Conservation (phyloP, 1,140 invertebrate species). For the Dinothrombium tinctorium region DNA sequence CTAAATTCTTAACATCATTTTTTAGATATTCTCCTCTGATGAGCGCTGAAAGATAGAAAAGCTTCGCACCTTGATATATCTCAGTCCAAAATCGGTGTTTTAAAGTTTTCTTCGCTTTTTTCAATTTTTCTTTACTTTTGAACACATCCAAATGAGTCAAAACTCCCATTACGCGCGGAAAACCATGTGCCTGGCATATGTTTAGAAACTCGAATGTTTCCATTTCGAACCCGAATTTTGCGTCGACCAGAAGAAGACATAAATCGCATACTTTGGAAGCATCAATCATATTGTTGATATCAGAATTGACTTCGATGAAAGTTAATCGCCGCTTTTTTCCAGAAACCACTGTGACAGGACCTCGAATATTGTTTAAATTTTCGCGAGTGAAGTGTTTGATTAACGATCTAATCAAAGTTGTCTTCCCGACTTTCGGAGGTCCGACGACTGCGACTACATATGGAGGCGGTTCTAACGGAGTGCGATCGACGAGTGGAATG, state of each 20-base stretch:
- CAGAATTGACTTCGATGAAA: slow-evolving; percentile 93
- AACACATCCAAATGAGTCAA: slow-evolving; percentile 88
- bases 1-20: slow-evolving; percentile 86
- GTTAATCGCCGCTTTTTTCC: slow-evolving; percentile 78
- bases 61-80: slow-evolving; percentile 64
- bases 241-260: slow-evolving; percentile 70
- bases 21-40: slow-evolving; percentile 60
- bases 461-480: slow-evolving; percentile 59
- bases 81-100: slow-evolving; percentile 98
- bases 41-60: slow-evolving; percentile 81
- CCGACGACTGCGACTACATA: slow-evolving; percentile 84
- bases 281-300: slow-evolving; percentile 97
- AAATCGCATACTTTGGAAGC: slow-evolving; percentile 95
- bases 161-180: slow-evolving; percentile 93
- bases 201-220: slow-evolving; percentile 98
- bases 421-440: slow-evolving; percentile 92
- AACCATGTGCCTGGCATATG: slow-evolving; percentile 94
- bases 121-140: slow-evolving; percentile 60
- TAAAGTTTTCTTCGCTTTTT: slow-evolving; percentile 73
- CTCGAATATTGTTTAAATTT: slow-evolving; percentile 61
- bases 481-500: slow-evolving; percentile 72
- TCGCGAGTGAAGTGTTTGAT: slow-evolving; percentile 77
- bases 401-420: slow-evolving; percentile 67
- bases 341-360: slow-evolving; percentile 68
- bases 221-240: slow-evolving; percentile 98